These are phyloP conservation scores for Plecturocebus donacophilus DNA, from an alignment of 2,113 vertebrate genomes.

Conservation along the genomic window DNA sequence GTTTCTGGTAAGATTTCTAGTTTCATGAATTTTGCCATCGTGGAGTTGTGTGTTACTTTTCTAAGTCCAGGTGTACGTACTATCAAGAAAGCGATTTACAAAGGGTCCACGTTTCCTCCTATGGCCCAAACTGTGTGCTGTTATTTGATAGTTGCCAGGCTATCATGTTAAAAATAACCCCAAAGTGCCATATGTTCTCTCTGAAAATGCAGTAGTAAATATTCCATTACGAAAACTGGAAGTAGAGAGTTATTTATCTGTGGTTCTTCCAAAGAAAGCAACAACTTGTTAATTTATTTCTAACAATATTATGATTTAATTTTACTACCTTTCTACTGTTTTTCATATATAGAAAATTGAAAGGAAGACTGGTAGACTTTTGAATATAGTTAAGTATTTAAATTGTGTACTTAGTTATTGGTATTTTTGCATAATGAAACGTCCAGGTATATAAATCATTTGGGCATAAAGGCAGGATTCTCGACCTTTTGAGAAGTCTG, in stretches of 20 bases:
- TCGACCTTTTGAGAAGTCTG: conserved; percentile 33
- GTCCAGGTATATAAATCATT: conserved; percentile 74
- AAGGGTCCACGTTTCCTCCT: neutral
- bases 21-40: neutral
- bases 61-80: neutral
- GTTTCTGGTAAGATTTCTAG: neutral
- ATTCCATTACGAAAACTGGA: neutral
- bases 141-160: neutral
- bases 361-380: conserved; percentile 78
- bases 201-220: neutral
- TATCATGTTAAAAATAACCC: neutral
- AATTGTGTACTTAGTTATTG: conserved; percentile 78
- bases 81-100: neutral
- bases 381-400: conserved; percentile 66
- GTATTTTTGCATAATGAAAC: conserved; percentile 62
- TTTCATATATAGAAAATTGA: conserved; percentile 77
- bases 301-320: conserved; percentile 44
- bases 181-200: neutral
- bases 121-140: neutral
- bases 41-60: neutral
- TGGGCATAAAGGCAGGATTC: neutral
- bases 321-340: conserved; percentile 47
- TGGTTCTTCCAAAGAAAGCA: neutral
- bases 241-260: neutral
- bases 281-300: conserved; percentile 47